phyloP scores from a whole-genome alignment of 2,888 invertebrate genomes.

The Platerodrilus igneus region DNA sequence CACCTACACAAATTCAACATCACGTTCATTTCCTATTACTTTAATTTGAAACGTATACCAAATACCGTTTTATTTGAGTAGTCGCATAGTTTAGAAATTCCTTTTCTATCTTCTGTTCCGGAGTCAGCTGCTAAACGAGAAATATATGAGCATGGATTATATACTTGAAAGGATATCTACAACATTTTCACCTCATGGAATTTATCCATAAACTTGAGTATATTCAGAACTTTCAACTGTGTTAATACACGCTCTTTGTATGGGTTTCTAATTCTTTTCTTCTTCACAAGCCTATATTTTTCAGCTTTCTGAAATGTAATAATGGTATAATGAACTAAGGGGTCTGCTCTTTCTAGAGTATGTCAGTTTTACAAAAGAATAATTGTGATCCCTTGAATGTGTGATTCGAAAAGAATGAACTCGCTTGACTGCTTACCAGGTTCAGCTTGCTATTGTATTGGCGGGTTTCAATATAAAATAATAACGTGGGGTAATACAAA shows the following conservation, averaged over 20 bases:
- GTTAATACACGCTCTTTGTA: constrained; percentile 21
- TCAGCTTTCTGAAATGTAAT: constrained; percentile 28
- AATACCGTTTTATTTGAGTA: not conserved
- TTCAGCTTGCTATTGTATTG: constrained; percentile 36
- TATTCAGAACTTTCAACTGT: constrained; percentile 19
- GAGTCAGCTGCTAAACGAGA: constrained; percentile 25
- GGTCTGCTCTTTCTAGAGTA: too few relatives aligned
- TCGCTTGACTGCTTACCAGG: constrained; percentile 35
- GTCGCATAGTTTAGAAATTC: constrained; percentile 24
- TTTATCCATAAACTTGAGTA: too few relatives aligned
- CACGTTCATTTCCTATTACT: too few relatives aligned
- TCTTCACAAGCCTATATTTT: constrained; percentile 25
- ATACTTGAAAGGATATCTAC: constrained; percentile 21
- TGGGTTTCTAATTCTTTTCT: constrained; percentile 24
- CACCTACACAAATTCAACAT: too few relatives aligned
- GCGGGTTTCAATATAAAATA: constrained; percentile 14
- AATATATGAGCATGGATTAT: constrained; percentile 18
- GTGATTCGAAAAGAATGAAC: constrained; percentile 40
- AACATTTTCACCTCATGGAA: constrained; percentile 25
- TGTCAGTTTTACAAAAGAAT: constrained; percentile 38
- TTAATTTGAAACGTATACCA: too few relatives aligned
- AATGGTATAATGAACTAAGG: constrained; percentile 36
- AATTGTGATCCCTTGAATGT: constrained; percentile 36
- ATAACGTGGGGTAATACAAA: too few relatives aligned
- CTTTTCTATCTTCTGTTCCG: constrained; percentile 20